phyloP scores from a whole-genome alignment of 2,888 invertebrate species.

The Tipula lateralis region DNA sequence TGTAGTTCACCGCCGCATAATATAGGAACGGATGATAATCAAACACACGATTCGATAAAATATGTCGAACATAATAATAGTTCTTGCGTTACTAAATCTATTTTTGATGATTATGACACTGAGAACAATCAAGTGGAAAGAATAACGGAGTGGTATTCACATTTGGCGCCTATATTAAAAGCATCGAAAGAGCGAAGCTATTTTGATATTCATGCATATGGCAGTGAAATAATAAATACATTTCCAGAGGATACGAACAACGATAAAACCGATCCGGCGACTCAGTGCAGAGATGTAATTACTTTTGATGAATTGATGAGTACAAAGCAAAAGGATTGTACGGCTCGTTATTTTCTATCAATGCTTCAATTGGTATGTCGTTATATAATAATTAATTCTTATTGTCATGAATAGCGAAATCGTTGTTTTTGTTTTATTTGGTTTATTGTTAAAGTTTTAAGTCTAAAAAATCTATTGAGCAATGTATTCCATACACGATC shows the following conservation, averaged over 20 bases:
- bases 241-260: not conserved
- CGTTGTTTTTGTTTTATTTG: not conserved
- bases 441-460: too few relatives aligned
- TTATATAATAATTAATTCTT: not conserved
- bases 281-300: not conserved
- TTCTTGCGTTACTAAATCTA: not conserved
- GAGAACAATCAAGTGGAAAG: not conserved
- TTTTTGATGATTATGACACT: not conserved
- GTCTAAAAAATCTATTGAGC: too few relatives aligned
- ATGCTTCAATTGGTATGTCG: not conserved
- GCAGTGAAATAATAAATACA: not conserved
- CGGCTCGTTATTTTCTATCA: not conserved
- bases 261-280: not conserved
- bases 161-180: constrained; percentile 7
- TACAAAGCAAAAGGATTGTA: constrained; percentile 3
- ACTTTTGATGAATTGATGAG: not conserved
- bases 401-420: not conserved
- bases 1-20: not conserved
- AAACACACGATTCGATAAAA: not conserved
- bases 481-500: too few relatives aligned
- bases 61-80: not conserved
- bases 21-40: not conserved
- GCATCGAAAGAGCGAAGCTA: constrained; percentile 13
- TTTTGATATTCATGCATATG: constrained; percentile 26
- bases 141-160: constrained; percentile 26